Conservation (phyloP, 2,113 vertebrate species). For the Todiramphus saurophagus region DNA sequence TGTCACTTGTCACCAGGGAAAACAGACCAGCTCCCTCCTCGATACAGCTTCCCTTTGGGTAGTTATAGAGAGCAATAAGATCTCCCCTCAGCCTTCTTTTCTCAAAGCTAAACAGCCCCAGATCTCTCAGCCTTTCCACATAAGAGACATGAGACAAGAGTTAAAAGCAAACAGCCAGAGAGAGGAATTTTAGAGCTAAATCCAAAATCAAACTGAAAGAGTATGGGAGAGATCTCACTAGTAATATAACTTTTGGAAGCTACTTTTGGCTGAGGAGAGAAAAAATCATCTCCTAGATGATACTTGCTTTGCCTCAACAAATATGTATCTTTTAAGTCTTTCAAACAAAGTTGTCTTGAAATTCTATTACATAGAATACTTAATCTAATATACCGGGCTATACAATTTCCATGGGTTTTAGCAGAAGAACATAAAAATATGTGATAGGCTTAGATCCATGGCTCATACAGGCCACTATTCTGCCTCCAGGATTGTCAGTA, state of each 20-base stretch:
- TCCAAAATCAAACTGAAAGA: not conserved
- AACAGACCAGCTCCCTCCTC: no score
- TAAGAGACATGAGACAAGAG: not conserved
- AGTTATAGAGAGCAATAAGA: no score
- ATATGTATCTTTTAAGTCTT: not conserved
- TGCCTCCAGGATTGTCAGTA: not conserved
- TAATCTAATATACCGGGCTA: not conserved
- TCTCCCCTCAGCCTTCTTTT: no score
- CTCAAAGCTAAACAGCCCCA: no score
- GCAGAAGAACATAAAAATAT: not conserved
- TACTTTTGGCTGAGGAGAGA: not conserved
- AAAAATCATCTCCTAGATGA: not conserved
- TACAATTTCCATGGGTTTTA: not conserved
- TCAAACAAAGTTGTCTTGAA: not conserved
- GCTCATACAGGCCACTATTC: not conserved
- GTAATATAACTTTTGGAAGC: not conserved
- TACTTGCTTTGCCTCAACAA: not conserved
- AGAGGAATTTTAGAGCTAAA: not conserved
- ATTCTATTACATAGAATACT: not conserved
- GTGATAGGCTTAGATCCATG: not conserved
- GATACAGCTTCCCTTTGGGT: no score
- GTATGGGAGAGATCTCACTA: not conserved
- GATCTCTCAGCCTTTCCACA: no score
- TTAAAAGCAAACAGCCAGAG: fast-evolving
- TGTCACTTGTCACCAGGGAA: no score